Evolutionary conservation across 2,113 vertebrate genomes (phyloP).

Genomic region (Amphiprion ocellaris): DNA sequence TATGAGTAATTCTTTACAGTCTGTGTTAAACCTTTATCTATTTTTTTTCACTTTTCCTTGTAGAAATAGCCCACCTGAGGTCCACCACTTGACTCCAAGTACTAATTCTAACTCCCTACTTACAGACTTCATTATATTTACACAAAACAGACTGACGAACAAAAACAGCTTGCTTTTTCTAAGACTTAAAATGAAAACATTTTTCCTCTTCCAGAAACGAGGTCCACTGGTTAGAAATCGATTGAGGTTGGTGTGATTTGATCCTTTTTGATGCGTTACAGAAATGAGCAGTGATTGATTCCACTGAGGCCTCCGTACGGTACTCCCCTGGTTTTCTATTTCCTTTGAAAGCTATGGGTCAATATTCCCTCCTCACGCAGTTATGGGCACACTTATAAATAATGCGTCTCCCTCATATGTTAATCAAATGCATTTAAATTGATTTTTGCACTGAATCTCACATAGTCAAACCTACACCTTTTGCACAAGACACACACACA

Average conservation of each 20-base stretch:
- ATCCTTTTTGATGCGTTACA: conserved; percentile 45
- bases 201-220: conserved; percentile 11
- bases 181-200: background rate
- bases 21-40: background rate
- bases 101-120: conserved; percentile 6
- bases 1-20: no score
- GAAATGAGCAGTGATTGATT: conserved; percentile 51
- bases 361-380: conserved; percentile 24
- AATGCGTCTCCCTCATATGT: conserved; percentile 10
- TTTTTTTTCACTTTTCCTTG: background rate
- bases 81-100: background rate
- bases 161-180: background rate
- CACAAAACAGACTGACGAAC: background rate
- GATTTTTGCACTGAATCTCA: conserved; percentile 16
- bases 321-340: conserved; percentile 40
- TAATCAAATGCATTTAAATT: conserved; percentile 51
- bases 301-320: background rate
- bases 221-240: conserved; percentile 20
- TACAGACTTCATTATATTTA: background rate
- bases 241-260: conserved; percentile 5
- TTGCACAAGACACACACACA: background rate
- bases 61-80: background rate
- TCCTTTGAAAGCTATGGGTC: conserved; percentile 45
- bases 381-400: conserved; percentile 16
- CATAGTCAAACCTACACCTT: conserved; percentile 7